phyloP scores from a whole-genome alignment of 2,888 invertebrate genomes.

The Strigamia crassipes region DNA sequence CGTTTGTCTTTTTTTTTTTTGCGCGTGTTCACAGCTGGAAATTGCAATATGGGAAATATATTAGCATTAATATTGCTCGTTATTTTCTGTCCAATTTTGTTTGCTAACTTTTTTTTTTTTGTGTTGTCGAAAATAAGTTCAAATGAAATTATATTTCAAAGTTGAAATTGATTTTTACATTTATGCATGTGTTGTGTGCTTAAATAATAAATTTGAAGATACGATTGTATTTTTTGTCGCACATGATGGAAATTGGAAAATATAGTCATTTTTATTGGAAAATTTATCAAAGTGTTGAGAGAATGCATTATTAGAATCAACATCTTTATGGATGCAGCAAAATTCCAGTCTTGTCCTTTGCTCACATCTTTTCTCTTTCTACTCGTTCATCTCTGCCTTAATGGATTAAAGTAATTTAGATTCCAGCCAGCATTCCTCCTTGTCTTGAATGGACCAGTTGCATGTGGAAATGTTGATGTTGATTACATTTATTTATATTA shows the following conservation, averaged over 20 bases:
- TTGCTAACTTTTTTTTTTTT: neutral
- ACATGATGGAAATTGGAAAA: neutral
- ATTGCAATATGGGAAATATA: slow-evolving; percentile 19
- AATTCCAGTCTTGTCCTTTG: slow-evolving; percentile 26
- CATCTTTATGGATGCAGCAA: slow-evolving; percentile 40
- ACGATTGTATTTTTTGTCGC: neutral
- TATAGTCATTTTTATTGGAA: neutral
- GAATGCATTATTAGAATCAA: slow-evolving; percentile 19
- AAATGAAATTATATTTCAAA: neutral
- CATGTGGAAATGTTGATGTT: slow-evolving; percentile 33
- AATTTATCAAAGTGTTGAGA: slow-evolving; percentile 31
- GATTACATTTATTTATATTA: slow-evolving; percentile 31
- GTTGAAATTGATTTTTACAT: neutral
- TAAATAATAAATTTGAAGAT: neutral
- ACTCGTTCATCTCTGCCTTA: slow-evolving; percentile 15
- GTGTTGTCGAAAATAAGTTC: neutral
- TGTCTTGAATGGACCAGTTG: slow-evolving; percentile 30
- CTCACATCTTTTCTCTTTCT: slow-evolving; percentile 25
- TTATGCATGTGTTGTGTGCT: neutral
- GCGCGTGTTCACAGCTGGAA: neutral
- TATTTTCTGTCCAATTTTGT: neutral
- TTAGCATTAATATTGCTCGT: slow-evolving; percentile 38
- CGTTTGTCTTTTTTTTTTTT: slow-evolving; percentile 5
- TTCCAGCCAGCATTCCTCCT: slow-evolving; percentile 18
- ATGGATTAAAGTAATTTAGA: slow-evolving; percentile 40